These are phyloP conservation scores for Lepisosteus osseus DNA, from an alignment of 2,113 vertebrate species.

Conservation along the genomic window DNA sequence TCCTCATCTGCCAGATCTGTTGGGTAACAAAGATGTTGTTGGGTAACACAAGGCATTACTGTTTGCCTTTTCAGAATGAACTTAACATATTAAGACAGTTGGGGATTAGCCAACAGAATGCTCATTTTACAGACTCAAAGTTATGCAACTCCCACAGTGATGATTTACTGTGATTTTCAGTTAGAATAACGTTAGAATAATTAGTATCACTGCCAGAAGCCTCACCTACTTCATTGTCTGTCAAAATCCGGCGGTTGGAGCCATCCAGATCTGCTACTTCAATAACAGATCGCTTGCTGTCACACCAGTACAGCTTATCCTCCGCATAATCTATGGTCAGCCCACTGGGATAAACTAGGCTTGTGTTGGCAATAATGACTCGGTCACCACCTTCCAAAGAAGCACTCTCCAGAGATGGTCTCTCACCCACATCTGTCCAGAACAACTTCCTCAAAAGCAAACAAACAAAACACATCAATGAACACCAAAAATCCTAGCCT, in stretches of 20 bases:
- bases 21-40: too few relatives aligned
- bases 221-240: slow-evolving; percentile 94
- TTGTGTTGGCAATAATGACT: slow-evolving; percentile 56
- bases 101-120: too few relatives aligned
- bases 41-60: too few relatives aligned
- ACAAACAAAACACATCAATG: slow-evolving; percentile 39
- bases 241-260: slow-evolving; percentile 72
- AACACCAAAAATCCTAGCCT: neutral
- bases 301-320: slow-evolving; percentile 83
- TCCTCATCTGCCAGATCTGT: too few relatives aligned
- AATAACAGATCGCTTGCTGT: slow-evolving; percentile 68
- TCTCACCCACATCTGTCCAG: slow-evolving; percentile 81
- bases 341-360: slow-evolving; percentile 78
- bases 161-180: too few relatives aligned
- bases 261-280: slow-evolving; percentile 83
- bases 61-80: too few relatives aligned
- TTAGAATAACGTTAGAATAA: too few relatives aligned
- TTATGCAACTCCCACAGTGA: too few relatives aligned
- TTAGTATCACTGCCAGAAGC: slow-evolving; percentile 44
- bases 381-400: slow-evolving; percentile 73
- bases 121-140: too few relatives aligned
- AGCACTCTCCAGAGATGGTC: slow-evolving; percentile 73
- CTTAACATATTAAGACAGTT: too few relatives aligned
- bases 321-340: slow-evolving; percentile 77
- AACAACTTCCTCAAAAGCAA: slow-evolving; percentile 82